A percentile compares a stretch with the other conserved stretches of the same genome.
These are phyloP conservation scores for Pissodes strobi DNA, from an alignment of 1,140 invertebrate genomes.

Conservation along the genomic window DNA sequence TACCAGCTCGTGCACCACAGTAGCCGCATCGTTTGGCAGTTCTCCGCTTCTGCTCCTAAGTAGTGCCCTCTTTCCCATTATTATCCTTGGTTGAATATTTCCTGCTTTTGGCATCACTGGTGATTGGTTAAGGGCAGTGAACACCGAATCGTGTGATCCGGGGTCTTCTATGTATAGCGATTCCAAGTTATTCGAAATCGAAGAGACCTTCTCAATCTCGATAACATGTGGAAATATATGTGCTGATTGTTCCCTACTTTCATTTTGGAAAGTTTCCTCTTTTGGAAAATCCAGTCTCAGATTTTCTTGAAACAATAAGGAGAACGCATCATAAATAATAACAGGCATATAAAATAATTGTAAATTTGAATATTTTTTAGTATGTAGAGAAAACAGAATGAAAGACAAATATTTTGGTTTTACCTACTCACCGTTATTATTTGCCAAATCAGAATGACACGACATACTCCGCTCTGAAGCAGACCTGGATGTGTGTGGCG, in stretches of 20 bases:
- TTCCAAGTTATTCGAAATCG: neutral
- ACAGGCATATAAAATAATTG: too few species aligned
- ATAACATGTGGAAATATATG: neutral
- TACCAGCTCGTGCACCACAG: conserved; percentile 26
- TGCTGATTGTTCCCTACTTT: neutral
- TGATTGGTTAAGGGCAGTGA: neutral
- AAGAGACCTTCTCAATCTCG: neutral
- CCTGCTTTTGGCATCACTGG: conserved; percentile 3
- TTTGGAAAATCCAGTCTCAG: too few species aligned
- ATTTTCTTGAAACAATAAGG: too few species aligned
- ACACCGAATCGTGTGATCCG: conserved; percentile 15
- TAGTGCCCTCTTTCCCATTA: conserved; percentile 11
- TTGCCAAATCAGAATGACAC: neutral
- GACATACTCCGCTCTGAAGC: neutral
- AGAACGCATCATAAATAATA: too few species aligned
- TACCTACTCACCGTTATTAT: neutral
- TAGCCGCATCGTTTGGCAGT: neutral
- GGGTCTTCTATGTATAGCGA: neutral
- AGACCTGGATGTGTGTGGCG: neutral
- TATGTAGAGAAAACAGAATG: too few species aligned
- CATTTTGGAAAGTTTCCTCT: neutral
- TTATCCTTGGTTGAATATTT: neutral
- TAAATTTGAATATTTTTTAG: too few species aligned
- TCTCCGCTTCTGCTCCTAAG: conserved; percentile 13
- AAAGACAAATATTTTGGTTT: too few species aligned